phyloP scores from a whole-genome alignment of 2,113 vertebrate species.

The Sceloporus tristichus region DNA sequence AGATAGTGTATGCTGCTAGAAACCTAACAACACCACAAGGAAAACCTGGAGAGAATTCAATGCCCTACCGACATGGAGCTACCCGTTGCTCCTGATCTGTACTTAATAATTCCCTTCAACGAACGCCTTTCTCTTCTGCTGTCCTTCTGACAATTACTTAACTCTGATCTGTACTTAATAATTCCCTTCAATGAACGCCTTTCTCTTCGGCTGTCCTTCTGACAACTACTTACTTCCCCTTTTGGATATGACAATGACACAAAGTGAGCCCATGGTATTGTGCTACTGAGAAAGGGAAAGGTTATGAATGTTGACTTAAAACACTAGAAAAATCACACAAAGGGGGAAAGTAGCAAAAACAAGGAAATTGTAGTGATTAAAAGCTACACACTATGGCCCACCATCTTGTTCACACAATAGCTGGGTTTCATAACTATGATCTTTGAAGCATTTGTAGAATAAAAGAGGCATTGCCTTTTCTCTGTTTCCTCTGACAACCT shows the following conservation, averaged over 20 bases:
- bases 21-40: too few relatives aligned
- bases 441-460: conserved; percentile 27
- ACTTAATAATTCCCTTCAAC: background rate
- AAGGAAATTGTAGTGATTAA: conserved; percentile 38
- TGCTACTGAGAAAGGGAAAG: too few relatives aligned
- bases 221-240: background rate
- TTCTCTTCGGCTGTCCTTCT: background rate
- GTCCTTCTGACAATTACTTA: background rate
- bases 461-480: conserved; percentile 27
- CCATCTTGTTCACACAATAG: accelerated
- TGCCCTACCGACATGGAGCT: too few relatives aligned
- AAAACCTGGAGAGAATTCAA: too few relatives aligned
- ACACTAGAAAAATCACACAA: background rate
- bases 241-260: background rate
- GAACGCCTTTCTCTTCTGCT: background rate
- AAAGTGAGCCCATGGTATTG: too few relatives aligned
- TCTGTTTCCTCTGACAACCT: conserved; percentile 3
- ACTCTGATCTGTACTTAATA: too few relatives aligned
- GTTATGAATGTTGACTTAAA: background rate
- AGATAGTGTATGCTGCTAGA: too few relatives aligned
- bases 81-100: too few relatives aligned
- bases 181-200: background rate
- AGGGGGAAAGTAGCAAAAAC: background rate
- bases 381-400: conserved; percentile 3
- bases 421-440: background rate